Conservation (phyloP, 2,113 vertebrate species). For the Sinocyclocheilus rhinocerous region DNA sequence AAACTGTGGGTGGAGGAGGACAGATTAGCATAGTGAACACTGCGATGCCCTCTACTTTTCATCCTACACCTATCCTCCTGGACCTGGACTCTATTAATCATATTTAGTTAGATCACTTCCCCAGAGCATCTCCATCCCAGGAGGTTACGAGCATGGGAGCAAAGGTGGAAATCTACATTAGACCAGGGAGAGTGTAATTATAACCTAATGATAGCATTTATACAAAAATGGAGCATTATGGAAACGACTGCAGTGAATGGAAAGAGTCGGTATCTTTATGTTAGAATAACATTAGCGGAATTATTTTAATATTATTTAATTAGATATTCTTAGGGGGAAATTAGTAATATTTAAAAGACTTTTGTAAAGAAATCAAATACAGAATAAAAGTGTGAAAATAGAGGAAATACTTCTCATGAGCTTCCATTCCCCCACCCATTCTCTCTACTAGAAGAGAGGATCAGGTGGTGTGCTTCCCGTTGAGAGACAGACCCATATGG, state of each 20-base stretch:
- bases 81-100: conserved; percentile 57
- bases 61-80: conserved; percentile 39
- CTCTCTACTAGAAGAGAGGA: conserved; percentile 40
- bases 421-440: not conserved
- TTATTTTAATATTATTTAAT: conserved; percentile 46
- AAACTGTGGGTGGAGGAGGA: not conserved
- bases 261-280: conserved; percentile 35
- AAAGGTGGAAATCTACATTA: conserved; percentile 52
- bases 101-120: conserved; percentile 58
- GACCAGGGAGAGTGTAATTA: conserved; percentile 51
- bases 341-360: conserved; percentile 11
- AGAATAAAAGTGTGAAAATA: conserved; percentile 47
- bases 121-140: conserved; percentile 44
- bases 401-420: conserved; percentile 21
- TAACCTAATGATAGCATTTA: conserved; percentile 54
- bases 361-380: conserved; percentile 28
- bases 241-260: conserved; percentile 39
- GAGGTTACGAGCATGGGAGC: conserved; percentile 40
- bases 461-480: conserved; percentile 56
- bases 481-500: conserved; percentile 53
- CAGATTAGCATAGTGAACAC: conserved; percentile 23
- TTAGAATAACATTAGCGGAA: conserved; percentile 18
- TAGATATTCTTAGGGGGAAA: conserved; percentile 29
- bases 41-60: conserved; percentile 31
- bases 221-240: conserved; percentile 51